Conservation (phyloP, 2,797 vertebrate species). For the Hydrocynus forskahlii region DNA sequence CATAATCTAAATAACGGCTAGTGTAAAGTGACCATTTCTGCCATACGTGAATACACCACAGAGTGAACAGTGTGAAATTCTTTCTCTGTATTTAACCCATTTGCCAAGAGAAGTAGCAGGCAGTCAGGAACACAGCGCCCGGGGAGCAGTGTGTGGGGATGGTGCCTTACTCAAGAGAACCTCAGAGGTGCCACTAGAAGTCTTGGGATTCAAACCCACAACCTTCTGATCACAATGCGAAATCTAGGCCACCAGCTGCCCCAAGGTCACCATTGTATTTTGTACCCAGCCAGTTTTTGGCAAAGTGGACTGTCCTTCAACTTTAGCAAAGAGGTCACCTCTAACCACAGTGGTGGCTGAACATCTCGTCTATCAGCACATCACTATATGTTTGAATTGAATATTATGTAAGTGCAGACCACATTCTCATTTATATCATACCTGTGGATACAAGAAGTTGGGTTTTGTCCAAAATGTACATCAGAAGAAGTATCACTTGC, state of each 20-base stretch:
- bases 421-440: constrained; percentile 1
- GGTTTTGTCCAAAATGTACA: background rate
- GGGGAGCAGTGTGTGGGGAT: too few species aligned
- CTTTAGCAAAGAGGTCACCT: background rate
- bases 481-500: background rate
- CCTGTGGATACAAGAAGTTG: background rate
- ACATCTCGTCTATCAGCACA: background rate
- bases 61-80: too few species aligned
- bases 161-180: too few species aligned
- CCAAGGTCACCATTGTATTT: background rate
- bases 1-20: background rate
- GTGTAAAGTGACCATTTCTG: background rate
- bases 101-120: too few species aligned
- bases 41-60: too few species aligned
- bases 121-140: too few species aligned
- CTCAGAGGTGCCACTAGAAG: too few species aligned
- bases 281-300: background rate
- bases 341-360: background rate
- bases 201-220: too few species aligned
- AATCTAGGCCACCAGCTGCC: too few species aligned
- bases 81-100: too few species aligned
- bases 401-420: background rate
- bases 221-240: too few species aligned
- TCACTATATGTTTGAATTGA: background rate
- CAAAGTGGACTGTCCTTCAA: background rate